Evolutionary conservation across 2,113 vertebrate species (phyloP).

Genomic region (Bambusicola thoracicus): DNA sequence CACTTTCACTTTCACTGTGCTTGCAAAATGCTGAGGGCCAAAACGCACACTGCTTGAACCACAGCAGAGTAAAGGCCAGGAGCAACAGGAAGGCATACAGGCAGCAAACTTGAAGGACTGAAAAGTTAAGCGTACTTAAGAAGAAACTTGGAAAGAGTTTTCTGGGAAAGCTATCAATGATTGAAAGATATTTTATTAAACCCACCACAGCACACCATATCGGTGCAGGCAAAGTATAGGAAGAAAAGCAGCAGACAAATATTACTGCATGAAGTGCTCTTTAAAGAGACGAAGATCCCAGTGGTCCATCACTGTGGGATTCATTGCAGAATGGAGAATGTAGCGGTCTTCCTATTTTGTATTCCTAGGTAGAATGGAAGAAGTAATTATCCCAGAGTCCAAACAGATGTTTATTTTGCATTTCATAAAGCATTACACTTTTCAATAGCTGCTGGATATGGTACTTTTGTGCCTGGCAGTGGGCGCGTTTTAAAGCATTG

Average conservation of each 20-base stretch:
- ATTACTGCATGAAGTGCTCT: not conserved
- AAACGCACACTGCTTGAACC: not conserved
- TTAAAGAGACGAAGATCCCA: not conserved
- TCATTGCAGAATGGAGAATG: not conserved
- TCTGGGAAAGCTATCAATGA: not conserved
- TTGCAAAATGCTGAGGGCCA: not conserved
- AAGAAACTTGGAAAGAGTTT: not conserved
- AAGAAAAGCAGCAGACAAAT: not conserved
- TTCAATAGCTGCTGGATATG: slow-evolving; percentile 19
- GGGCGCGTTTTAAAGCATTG: not conserved
- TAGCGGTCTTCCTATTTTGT: not conserved
- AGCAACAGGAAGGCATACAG: not conserved
- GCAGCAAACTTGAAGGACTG: not conserved
- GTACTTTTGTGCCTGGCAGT: not conserved
- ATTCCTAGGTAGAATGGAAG: not conserved
- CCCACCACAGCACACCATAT: not conserved
- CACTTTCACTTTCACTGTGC: not conserved
- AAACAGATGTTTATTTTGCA: slow-evolving; percentile 4
- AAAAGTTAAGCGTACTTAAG: not conserved
- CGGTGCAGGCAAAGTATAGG: not conserved
- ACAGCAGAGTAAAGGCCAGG: not conserved
- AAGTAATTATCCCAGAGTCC: not conserved
- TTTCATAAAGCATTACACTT: slow-evolving; percentile 14
- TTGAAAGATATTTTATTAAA: not conserved
- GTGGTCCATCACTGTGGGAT: not conserved